Conservation (phyloP, 2,797 vertebrate genomes). For the Paguma larvata region DNA sequence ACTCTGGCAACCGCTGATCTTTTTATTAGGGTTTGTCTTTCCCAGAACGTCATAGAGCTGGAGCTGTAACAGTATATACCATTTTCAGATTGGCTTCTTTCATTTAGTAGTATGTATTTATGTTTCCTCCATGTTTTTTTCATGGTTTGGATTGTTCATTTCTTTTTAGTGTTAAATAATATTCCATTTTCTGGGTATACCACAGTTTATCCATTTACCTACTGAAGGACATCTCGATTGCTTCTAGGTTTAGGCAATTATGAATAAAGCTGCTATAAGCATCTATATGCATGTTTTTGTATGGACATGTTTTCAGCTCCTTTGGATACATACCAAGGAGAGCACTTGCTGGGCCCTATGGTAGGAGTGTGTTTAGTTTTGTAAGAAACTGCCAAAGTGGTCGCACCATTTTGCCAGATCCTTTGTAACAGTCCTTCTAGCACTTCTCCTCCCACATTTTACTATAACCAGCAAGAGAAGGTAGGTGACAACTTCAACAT, state of each 20-base stretch:
- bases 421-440: not conserved
- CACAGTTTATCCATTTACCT: not conserved
- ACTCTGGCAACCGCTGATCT: not conserved
- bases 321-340: not conserved
- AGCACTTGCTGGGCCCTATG: not conserved
- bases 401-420: not conserved
- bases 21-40: not conserved
- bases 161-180: not conserved
- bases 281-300: not conserved
- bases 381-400: not conserved
- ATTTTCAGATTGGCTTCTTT: not conserved
- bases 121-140: not conserved
- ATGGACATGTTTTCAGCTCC: not conserved
- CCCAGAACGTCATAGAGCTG: not conserved
- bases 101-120: not conserved
- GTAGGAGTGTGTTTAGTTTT: not conserved
- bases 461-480: not conserved
- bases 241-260: not conserved
- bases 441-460: not conserved
- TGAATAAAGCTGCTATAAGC: not conserved
- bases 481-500: not conserved
- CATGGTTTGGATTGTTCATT: not conserved
- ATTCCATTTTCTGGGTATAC: not conserved
- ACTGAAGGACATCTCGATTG: not conserved
- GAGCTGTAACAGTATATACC: not conserved